A percentile compares a stretch with the other conserved stretches of the same genome.
These are phyloP conservation scores for Papilio glaucus DNA, from an alignment of 1,140 invertebrate genomes.

Conservation along the genomic window DNA sequence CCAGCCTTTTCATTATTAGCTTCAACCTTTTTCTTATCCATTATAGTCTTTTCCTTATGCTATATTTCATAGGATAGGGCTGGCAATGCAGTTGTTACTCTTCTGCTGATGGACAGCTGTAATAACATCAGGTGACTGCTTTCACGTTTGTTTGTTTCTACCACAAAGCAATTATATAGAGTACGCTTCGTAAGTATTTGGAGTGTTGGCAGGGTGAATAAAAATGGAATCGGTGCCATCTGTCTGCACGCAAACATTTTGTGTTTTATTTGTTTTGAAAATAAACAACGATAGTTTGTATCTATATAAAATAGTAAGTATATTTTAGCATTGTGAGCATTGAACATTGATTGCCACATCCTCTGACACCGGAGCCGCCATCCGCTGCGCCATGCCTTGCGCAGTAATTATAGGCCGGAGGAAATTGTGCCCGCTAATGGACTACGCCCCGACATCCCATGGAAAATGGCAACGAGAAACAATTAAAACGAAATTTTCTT, in stretches of 20 bases:
- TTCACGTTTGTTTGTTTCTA: too few species aligned
- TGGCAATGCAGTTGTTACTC: too few species aligned
- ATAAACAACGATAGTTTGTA: background rate
- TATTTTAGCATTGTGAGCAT: constrained; percentile 20
- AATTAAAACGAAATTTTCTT: constrained; percentile 24
- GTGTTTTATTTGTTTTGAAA: background rate
- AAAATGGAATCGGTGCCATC: too few species aligned
- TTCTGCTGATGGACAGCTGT: too few species aligned
- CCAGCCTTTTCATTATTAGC: too few species aligned
- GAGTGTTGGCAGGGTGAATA: too few species aligned
- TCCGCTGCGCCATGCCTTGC: background rate
- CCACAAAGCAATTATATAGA: too few species aligned
- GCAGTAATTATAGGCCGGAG: constrained; percentile 17
- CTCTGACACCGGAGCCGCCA: constrained; percentile 10
- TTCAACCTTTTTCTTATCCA: too few species aligned
- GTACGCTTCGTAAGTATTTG: too few species aligned
- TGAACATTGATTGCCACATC: constrained; percentile 29
- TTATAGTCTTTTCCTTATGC: too few species aligned
- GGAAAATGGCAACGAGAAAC: constrained; percentile 18
- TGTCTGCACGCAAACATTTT: background rate
- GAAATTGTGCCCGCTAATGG: constrained; percentile 32
- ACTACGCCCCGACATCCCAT: constrained; percentile 27
- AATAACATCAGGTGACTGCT: too few species aligned
- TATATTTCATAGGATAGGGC: too few species aligned
- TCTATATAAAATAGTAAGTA: background rate